phyloP scores from a whole-genome alignment of 2,888 invertebrate species.

The Druceiella hillmani region DNA sequence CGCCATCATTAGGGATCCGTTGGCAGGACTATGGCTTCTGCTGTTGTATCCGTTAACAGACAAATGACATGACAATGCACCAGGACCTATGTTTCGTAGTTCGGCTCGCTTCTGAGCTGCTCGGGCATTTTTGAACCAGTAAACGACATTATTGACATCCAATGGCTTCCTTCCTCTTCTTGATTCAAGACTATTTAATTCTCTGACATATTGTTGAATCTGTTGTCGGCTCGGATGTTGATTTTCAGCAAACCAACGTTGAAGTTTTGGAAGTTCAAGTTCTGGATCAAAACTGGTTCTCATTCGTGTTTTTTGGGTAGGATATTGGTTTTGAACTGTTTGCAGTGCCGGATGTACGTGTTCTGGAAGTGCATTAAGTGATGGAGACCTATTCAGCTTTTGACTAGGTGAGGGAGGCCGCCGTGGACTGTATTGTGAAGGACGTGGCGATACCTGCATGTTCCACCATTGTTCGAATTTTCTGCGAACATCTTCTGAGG shows the following conservation, averaged over 20 bases:
- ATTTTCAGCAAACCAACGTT: constrained; percentile 95
- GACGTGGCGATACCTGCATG: constrained; percentile 62
- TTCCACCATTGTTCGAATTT: constrained; percentile 93
- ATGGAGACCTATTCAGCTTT: constrained; percentile 47
- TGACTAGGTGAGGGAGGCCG: constrained; percentile 47
- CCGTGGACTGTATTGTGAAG: constrained; percentile 46
- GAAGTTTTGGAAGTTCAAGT: constrained; percentile 90
- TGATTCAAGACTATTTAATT: constrained; percentile 88
- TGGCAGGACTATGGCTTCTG: constrained; percentile 59
- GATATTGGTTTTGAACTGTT: constrained; percentile 69
- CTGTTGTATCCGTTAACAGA: constrained; percentile 60
- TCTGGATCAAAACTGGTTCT: constrained; percentile 96
- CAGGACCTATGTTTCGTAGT: constrained; percentile 54
- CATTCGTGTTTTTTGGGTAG: constrained; percentile 89
- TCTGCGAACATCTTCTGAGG: constrained; percentile 76
- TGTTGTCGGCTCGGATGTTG: constrained; percentile 96
- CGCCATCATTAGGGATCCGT: constrained; percentile 56
- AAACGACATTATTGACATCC: constrained; percentile 93
- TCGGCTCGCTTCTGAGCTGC: constrained; percentile 93
- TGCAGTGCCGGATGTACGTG: constrained; percentile 70
- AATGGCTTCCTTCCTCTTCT: constrained; percentile 88
- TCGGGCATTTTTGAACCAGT: constrained; percentile 97
- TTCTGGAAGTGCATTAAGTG: constrained; percentile 44
- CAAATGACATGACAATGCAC: constrained; percentile 53
- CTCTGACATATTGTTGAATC: constrained; percentile 92